phyloP scores from a whole-genome alignment of 2,113 vertebrate genomes.

The Etheostoma spectabile region DNA sequence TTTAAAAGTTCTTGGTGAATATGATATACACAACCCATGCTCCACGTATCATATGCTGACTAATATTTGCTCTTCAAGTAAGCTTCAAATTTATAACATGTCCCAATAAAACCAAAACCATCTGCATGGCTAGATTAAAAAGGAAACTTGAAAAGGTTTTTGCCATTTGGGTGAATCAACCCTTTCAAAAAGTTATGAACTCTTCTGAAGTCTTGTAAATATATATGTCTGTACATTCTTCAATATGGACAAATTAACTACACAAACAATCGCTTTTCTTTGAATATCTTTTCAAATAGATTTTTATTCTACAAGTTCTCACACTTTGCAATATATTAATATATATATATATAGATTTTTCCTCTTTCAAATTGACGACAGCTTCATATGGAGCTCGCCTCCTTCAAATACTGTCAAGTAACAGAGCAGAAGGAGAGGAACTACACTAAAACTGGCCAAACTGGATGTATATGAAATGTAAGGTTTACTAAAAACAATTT shows the following conservation, averaged over 20 bases:
- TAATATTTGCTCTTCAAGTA: not conserved
- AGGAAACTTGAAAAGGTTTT: not conserved
- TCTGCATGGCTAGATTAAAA: not conserved
- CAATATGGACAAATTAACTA: not conserved
- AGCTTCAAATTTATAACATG: not conserved
- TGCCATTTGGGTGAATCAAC: not conserved
- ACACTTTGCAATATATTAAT: too few species aligned
- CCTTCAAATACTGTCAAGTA: conserved; percentile 9
- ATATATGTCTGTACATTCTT: not conserved
- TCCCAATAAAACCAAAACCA: not conserved
- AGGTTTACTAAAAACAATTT: conserved; percentile 22
- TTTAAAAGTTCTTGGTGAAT: not conserved
- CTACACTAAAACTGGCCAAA: not conserved
- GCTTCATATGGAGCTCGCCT: conserved; percentile 8
- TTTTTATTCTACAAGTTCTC: too few species aligned
- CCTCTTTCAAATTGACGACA: conserved; percentile 16
- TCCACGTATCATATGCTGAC: not conserved
- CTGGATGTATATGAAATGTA: not conserved
- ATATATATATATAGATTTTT: not conserved
- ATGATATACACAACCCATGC: not conserved
- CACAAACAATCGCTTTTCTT: not conserved
- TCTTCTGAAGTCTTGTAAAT: not conserved
- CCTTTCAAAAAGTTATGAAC: not conserved
- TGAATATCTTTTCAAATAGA: not conserved
- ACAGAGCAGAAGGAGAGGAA: not conserved